A percentile compares a stretch with the other conserved stretches of the same genome.
Evolutionary conservation across 2,888 invertebrate species (phyloP).

Genomic region (Lycaena phlaeas): DNA sequence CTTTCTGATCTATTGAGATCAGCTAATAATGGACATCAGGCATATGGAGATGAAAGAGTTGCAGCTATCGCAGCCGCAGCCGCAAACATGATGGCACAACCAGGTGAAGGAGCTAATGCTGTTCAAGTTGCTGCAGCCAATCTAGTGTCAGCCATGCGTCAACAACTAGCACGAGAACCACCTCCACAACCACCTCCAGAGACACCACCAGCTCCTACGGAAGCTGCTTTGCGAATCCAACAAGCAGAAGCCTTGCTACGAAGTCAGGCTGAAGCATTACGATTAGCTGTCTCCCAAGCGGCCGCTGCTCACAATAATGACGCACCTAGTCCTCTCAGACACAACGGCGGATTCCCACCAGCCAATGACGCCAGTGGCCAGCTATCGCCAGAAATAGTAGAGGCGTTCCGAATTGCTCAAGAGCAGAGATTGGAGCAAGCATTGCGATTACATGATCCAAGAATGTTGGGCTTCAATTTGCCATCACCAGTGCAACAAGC

Average conservation of each 20-base stretch:
- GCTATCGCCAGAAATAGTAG: slow-evolving; percentile 79
- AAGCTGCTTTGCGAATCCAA: slow-evolving; percentile 80
- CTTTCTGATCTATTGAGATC: slow-evolving; percentile 73
- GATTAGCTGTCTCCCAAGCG: slow-evolving; percentile 85
- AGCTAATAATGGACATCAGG: slow-evolving; percentile 77
- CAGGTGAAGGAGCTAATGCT: slow-evolving; percentile 75
- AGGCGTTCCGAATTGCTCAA: slow-evolving; percentile 79
- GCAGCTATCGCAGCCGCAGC: slow-evolving; percentile 81
- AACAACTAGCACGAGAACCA: slow-evolving; percentile 69
- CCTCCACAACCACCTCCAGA: slow-evolving; percentile 81
- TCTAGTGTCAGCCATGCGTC: slow-evolving; percentile 83
- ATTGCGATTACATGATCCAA: slow-evolving; percentile 85
- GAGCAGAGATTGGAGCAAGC: slow-evolving; percentile 89
- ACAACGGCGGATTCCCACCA: slow-evolving; percentile 61
- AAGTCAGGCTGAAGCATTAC: slow-evolving; percentile 88
- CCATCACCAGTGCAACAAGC: slow-evolving; percentile 60
- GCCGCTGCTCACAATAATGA: slow-evolving; percentile 68
- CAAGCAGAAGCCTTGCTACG: slow-evolving; percentile 86
- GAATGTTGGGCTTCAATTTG: slow-evolving; percentile 84
- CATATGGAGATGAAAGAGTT: slow-evolving; percentile 78
- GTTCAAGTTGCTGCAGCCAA: slow-evolving; percentile 83
- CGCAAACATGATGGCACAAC: slow-evolving; percentile 75
- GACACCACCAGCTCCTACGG: slow-evolving; percentile 85
- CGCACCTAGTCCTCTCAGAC: slow-evolving; percentile 52
- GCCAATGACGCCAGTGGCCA: slow-evolving; percentile 65